Evolutionary conservation across 2,113 vertebrate species (phyloP).

Genomic region (Eonycteris spelaea): DNA sequence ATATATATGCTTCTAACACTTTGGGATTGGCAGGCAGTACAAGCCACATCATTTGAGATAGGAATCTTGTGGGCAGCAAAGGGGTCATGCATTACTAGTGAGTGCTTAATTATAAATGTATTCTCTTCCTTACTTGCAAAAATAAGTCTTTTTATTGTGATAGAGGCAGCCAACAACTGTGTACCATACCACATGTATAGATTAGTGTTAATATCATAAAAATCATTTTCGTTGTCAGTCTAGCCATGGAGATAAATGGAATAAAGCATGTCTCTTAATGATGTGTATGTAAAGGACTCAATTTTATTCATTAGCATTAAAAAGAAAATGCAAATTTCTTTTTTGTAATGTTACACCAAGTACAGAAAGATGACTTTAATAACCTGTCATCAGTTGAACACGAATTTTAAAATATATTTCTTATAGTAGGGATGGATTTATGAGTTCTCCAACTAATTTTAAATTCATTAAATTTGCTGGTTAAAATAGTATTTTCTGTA

Average conservation of each 20-base stretch:
- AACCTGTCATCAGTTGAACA: constrained; percentile 21
- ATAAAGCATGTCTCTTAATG: neutral
- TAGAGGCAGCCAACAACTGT: neutral
- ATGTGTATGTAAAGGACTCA: constrained; percentile 5
- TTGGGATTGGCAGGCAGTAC: neutral
- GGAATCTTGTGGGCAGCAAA: neutral
- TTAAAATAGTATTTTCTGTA: constrained; percentile 41
- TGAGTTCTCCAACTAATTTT: constrained; percentile 36
- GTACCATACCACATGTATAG: neutral
- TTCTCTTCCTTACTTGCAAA: neutral
- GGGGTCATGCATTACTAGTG: neutral
- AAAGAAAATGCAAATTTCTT: constrained; percentile 22
- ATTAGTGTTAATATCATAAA: constrained; percentile 3
- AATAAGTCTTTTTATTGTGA: constrained; percentile 10
- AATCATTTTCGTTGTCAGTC: constrained; percentile 27
- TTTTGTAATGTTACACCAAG: constrained; percentile 39
- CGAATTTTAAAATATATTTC: constrained; percentile 51
- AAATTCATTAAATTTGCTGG: constrained; percentile 28
- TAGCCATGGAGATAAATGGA: constrained; percentile 13
- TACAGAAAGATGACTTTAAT: constrained; percentile 31
- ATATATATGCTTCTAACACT: neutral
- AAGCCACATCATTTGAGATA: neutral
- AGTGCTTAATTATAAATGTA: neutral
- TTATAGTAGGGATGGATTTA: constrained; percentile 17
- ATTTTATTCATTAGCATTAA: constrained; percentile 36